Percentiles rank a stretch among this genome's conserved stretches.
Conservation (phyloP, 2,888 invertebrate genomes). For the Euproctis similis region DNA sequence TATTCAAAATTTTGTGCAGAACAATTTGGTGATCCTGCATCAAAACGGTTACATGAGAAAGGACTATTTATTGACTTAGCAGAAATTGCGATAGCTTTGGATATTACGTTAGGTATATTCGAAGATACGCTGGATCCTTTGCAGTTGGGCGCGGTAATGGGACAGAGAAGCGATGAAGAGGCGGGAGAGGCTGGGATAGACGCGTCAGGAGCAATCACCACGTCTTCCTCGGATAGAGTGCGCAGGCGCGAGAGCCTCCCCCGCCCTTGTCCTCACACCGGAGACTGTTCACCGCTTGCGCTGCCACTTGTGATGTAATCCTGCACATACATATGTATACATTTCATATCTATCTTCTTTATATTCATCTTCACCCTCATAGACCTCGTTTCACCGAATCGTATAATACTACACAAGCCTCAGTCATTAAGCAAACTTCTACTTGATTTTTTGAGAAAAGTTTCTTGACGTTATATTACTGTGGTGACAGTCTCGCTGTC, state of each 20-base stretch:
- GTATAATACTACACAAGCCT: too few relatives aligned
- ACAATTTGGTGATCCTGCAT: slow-evolving; percentile 16
- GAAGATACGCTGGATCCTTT: slow-evolving; percentile 8
- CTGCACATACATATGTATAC: too few relatives aligned
- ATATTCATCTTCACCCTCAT: too few relatives aligned
- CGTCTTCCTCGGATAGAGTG: slow-evolving; percentile 64
- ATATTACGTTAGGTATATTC: slow-evolving; percentile 9
- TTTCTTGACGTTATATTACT: too few relatives aligned
- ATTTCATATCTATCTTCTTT: too few relatives aligned
- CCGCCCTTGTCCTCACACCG: slow-evolving; percentile 71
- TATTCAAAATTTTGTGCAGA: too few relatives aligned
- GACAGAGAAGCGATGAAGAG: slow-evolving; percentile 15
- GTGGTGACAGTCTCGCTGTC: too few relatives aligned
- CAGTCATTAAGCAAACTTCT: too few relatives aligned
- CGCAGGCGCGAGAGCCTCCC: slow-evolving; percentile 68
- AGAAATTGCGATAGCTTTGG: slow-evolving; percentile 4
- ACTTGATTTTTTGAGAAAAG: too few relatives aligned
- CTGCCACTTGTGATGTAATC: slow-evolving; percentile 69
- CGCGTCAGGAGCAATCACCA: slow-evolving; percentile 27
- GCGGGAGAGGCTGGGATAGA: slow-evolving; percentile 40
- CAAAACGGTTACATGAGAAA: slow-evolving; percentile 15
- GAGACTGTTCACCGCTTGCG: slow-evolving; percentile 66
- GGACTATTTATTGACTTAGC: slow-evolving; percentile 18
- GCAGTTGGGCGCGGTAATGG: too few relatives aligned
- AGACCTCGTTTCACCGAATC: too few relatives aligned